These are phyloP conservation scores for Glyphotaelius pellucidus DNA, from an alignment of 2,888 invertebrate species.

Conservation along the genomic window DNA sequence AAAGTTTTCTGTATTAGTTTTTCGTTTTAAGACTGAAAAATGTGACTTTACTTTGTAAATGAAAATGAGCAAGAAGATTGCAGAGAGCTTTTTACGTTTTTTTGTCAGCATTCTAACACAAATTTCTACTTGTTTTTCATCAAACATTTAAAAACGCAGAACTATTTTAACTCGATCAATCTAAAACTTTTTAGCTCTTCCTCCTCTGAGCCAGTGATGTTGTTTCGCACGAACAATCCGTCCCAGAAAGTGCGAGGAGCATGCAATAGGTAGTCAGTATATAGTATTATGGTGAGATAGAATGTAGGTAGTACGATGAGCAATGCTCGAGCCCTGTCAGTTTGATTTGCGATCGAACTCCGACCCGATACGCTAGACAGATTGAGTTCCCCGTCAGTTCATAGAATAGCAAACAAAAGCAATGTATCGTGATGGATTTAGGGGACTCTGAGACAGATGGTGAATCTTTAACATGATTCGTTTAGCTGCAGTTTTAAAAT, in stretches of 20 bases:
- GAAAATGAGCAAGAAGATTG: no score
- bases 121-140: not conserved
- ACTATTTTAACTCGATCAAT: not conserved
- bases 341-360: constrained; percentile 19
- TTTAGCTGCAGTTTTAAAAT: not conserved
- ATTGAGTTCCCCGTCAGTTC: constrained; percentile 13
- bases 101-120: not conserved
- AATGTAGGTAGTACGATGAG: not conserved
- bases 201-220: not conserved
- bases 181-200: not conserved
- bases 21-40: no score
- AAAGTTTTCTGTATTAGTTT: no score
- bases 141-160: not conserved
- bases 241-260: not conserved
- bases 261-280: not conserved
- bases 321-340: not conserved
- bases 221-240: not conserved
- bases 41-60: no score
- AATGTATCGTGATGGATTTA: not conserved
- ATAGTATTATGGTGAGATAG: not conserved
- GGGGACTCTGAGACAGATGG: not conserved
- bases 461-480: not conserved
- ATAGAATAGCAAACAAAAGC: not conserved
- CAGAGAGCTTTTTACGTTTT: not conserved
- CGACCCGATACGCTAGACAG: constrained; percentile 3